Percentiles rank a stretch among this genome's conserved stretches.
phyloP scores from a whole-genome alignment of 2,888 invertebrate species.

The Drosophila rubida region DNA sequence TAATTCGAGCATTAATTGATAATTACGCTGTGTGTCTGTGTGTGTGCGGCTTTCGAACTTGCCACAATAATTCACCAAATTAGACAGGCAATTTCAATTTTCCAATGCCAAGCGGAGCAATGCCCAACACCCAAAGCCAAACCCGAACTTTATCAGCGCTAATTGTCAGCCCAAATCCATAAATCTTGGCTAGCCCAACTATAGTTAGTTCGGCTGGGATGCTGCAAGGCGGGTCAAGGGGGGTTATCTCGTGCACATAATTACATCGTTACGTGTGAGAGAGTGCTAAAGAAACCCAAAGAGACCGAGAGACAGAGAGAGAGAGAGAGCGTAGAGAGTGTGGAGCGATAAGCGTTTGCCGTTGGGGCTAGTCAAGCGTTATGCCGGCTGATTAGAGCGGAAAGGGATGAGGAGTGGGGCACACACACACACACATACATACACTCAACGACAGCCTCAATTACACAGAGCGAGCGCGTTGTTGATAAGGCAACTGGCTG shows the following conservation, averaged over 20 bases:
- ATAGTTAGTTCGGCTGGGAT: slow-evolving; percentile 42
- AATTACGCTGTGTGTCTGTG: slow-evolving; percentile 42
- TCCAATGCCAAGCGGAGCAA: slow-evolving; percentile 42
- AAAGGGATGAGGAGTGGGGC: slow-evolving; percentile 12
- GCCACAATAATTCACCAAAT: slow-evolving; percentile 69
- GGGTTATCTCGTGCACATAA: slow-evolving; percentile 70
- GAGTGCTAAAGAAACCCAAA: background rate
- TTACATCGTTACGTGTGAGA: slow-evolving; percentile 49
- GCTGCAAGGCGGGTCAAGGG: slow-evolving; percentile 23
- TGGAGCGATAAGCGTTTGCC: slow-evolving; percentile 60
- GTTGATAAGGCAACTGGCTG: slow-evolving; percentile 55
- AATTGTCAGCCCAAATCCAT: slow-evolving; percentile 71
- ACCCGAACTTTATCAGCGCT: slow-evolving; percentile 64
- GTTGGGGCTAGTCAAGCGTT: slow-evolving; percentile 76
- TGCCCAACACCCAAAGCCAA: slow-evolving; percentile 3
- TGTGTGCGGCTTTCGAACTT: slow-evolving; percentile 51
- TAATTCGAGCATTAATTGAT: slow-evolving; percentile 66
- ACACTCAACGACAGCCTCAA: slow-evolving; percentile 64
- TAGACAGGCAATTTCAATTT: slow-evolving; percentile 71
- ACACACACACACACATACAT: slow-evolving; percentile 16
- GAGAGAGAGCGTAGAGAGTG: slow-evolving; percentile 21
- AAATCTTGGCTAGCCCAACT: slow-evolving; percentile 59
- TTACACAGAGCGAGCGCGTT: slow-evolving; percentile 47
- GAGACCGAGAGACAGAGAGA: background rate
- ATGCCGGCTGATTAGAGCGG: slow-evolving; percentile 75